Percentiles rank a stretch among this genome's conserved stretches.
These are phyloP conservation scores for Acanthosoma haemorrhoidale DNA, from an alignment of 2,888 invertebrate species.

Conservation along the genomic window DNA sequence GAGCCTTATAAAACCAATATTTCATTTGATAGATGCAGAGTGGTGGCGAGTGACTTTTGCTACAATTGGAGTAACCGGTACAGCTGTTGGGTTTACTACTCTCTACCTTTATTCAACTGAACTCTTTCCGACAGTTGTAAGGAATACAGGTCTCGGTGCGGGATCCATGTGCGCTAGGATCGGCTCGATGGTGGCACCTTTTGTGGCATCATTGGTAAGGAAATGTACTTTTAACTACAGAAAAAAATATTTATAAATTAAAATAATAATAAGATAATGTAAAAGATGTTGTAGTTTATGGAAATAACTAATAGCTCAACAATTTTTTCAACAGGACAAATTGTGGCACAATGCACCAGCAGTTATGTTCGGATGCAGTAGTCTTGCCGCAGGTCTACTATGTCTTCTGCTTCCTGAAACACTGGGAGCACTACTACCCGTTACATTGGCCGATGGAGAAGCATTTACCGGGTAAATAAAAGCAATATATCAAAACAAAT, in stretches of 20 bases:
- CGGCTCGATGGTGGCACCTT: slow-evolving; percentile 81
- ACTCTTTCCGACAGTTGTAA: slow-evolving; percentile 80
- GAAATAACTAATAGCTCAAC: neutral
- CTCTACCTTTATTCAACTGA: slow-evolving; percentile 85
- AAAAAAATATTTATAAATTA: neutral
- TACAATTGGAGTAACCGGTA: slow-evolving; percentile 70
- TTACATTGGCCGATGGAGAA: slow-evolving; percentile 76
- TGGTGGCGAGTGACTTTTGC: slow-evolving; percentile 60
- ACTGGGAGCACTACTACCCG: slow-evolving; percentile 65
- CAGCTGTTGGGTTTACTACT: slow-evolving; percentile 76
- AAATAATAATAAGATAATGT: neutral
- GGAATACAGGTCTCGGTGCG: slow-evolving; percentile 80
- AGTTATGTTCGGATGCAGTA: slow-evolving; percentile 63
- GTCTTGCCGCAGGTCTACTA: slow-evolving; percentile 62
- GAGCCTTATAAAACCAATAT: neutral
- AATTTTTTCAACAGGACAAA: neutral
- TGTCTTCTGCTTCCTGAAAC: slow-evolving; percentile 73
- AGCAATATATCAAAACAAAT: neutral
- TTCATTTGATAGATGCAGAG: slow-evolving; percentile 25
- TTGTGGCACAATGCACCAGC: slow-evolving; percentile 51
- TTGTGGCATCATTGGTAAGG: slow-evolving; percentile 64
- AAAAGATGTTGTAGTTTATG: neutral
- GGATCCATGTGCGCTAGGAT: slow-evolving; percentile 79
- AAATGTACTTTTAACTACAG: no score
- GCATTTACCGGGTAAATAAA: slow-evolving; percentile 51